Evolutionary conservation across 2,888 invertebrate species (phyloP), one percentile per base, ranked within the genome.

Genomic region (Matsumyia berberina): DNA sequence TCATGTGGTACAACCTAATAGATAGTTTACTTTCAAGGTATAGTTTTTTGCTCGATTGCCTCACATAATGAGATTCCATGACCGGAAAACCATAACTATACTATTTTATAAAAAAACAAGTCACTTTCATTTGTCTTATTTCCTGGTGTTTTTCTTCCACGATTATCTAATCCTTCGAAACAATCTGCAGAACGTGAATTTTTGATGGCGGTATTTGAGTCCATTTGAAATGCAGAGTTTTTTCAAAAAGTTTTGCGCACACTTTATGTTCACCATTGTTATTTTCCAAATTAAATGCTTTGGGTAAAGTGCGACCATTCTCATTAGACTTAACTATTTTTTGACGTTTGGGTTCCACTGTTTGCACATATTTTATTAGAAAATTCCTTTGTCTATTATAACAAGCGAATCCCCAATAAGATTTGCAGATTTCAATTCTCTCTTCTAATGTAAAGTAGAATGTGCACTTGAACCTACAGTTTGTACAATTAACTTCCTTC

Each of bases 191-290:
- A 24, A 24, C 24, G 24, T 24, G 24, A 3, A 24, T n/a, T 24
- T 24, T 24, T 24, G 24, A 24, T 24, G 24, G 4, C 24, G 24
- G 24, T 24, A 24, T 24, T 24, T 24, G 24, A 4, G 24, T 37
- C 66, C 66, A 31, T 66, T 66, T 24, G 66, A 53, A 53, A 53
- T 31, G 8, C 37, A 66, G 19, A 17, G 62, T 2, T 51, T 66
- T n/a, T 39, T 66, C 53, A 37, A 39, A 66, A 39, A 39, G 37
- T 39, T 53, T 12, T 4, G 12, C 33, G 15, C 53, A 53, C 15
- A 33, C 33, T 15, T 33, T 53, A 33, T 53, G 31, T 15, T 33
- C 1, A 33, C 53, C 53, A 33, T 31, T 53, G 1, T 7, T 53
- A 15, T 53, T 53, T 53, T 53, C 53, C 15, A 53, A 53, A 53